phyloP scores from a whole-genome alignment of 1,140 invertebrate species.

The Apis cerana region DNA sequence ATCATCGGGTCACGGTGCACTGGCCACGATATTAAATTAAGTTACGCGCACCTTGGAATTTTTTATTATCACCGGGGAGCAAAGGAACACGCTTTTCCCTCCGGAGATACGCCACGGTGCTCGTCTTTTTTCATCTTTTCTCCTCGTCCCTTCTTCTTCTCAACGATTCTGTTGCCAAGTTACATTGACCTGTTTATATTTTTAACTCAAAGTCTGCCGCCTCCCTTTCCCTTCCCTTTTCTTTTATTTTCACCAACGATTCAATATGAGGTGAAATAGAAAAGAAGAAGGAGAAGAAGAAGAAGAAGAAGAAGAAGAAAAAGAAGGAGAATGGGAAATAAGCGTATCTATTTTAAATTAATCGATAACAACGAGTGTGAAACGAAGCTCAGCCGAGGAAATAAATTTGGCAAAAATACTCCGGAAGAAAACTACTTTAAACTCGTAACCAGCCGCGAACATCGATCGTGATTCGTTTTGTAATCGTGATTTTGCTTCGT shows the following conservation, averaged over 20 bases:
- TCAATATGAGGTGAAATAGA: slow-evolving; percentile 32
- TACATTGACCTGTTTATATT: slow-evolving; percentile 44
- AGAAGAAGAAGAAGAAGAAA: no score
- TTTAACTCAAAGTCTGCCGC: slow-evolving; percentile 39
- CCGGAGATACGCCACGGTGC: slow-evolving; percentile 17
- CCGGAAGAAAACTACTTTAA: no score
- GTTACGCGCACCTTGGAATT: slow-evolving; percentile 66
- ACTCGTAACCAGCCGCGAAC: no score
- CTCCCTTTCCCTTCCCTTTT: not conserved
- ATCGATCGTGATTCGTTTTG: no score
- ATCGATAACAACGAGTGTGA: not conserved
- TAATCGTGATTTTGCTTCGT: not conserved
- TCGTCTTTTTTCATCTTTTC: slow-evolving; percentile 29
- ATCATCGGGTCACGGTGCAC: slow-evolving; percentile 60
- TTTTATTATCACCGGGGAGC: slow-evolving; percentile 62
- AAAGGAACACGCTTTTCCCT: slow-evolving; percentile 38
- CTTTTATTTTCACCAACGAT: slow-evolving; percentile 35
- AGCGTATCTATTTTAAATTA: slow-evolving; percentile 3
- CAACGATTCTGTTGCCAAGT: slow-evolving; percentile 16
- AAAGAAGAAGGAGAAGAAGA: no score
- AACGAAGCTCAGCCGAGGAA: not conserved
- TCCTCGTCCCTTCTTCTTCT: slow-evolving; percentile 1
- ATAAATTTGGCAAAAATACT: not conserved
- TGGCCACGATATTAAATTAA: slow-evolving; percentile 71
- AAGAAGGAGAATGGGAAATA: no score